Conservation (phyloP, 2,888 invertebrate species). For the Globia sparganii region DNA sequence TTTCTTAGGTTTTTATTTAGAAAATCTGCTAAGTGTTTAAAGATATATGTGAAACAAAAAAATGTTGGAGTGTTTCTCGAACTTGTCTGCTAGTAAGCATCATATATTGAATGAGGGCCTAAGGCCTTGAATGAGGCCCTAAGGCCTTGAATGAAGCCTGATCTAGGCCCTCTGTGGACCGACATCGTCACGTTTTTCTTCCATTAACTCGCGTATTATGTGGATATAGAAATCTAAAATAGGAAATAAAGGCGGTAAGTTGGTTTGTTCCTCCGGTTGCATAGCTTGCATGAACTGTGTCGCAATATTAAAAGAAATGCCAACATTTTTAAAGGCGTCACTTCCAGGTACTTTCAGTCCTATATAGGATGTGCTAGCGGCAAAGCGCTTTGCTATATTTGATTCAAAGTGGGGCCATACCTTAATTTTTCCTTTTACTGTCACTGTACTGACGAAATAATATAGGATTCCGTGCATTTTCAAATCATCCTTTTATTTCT, state of each 20-base stretch:
- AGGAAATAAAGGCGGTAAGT: slow-evolving; percentile 5
- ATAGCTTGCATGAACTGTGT: not conserved
- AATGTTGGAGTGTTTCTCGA: not conserved
- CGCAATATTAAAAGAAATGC: not conserved
- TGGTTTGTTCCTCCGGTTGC: slow-evolving; percentile 14
- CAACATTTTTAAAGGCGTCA: not conserved
- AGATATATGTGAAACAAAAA: not conserved
- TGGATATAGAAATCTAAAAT: not conserved
- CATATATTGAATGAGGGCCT: not conserved
- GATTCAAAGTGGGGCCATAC: slow-evolving; percentile 7
- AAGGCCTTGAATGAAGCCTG: not conserved
- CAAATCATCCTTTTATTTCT: no score
- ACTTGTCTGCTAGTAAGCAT: not conserved
- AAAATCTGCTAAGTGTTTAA: not conserved
- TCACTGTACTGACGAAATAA: not conserved
- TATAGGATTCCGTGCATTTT: not conserved
- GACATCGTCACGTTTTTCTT: no score
- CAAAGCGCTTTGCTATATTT: slow-evolving; percentile 18
- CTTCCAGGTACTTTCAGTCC: not conserved
- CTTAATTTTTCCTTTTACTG: not conserved
- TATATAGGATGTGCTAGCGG: slow-evolving; percentile 3
- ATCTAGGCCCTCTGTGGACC: not conserved
- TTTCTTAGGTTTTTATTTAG: not conserved
- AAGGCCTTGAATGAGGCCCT: not conserved
- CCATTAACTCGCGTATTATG: not conserved